Evolutionary conservation across 2,113 vertebrate species (phyloP).

Genomic region (Hemibagrus wyckioides): DNA sequence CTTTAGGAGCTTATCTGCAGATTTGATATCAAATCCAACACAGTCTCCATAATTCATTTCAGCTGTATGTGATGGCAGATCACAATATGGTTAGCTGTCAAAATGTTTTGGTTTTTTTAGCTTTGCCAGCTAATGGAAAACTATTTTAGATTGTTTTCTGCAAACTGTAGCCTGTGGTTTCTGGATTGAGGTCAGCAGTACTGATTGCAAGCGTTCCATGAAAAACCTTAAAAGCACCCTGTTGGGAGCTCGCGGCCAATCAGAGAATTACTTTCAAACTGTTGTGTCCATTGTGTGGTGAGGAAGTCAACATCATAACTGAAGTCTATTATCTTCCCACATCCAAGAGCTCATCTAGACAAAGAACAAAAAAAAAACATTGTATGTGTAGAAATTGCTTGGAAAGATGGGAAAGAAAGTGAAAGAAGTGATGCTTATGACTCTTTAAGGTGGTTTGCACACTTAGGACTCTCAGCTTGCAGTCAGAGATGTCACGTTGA

Average conservation of each 20-base stretch:
- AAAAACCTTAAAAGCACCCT: not conserved
- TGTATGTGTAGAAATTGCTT: not conserved
- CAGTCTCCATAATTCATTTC: not conserved
- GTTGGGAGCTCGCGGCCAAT: not conserved
- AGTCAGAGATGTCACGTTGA: constrained; percentile 9
- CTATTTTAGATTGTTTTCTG: not conserved
- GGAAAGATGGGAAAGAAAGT: not conserved
- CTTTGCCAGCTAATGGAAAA: not conserved
- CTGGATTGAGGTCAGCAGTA: constrained; percentile 29
- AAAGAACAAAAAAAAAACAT: not conserved
- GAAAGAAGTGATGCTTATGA: not conserved
- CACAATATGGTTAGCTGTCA: not conserved
- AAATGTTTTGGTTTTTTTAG: not conserved
- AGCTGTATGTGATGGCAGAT: not conserved
- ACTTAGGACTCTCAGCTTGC: not conserved
- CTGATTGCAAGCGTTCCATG: constrained; percentile 4
- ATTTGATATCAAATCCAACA: not conserved
- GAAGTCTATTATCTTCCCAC: not conserved
- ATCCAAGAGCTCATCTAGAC: not conserved
- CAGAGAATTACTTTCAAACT: not conserved
- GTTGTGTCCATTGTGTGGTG: not conserved
- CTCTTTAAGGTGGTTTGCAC: not conserved
- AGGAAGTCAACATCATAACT: not conserved
- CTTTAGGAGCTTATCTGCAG: not conserved
- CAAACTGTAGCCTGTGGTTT: not conserved